These are phyloP conservation scores for Ericerus pela DNA, from an alignment of 1,140 invertebrate species.

Conservation along the genomic window DNA sequence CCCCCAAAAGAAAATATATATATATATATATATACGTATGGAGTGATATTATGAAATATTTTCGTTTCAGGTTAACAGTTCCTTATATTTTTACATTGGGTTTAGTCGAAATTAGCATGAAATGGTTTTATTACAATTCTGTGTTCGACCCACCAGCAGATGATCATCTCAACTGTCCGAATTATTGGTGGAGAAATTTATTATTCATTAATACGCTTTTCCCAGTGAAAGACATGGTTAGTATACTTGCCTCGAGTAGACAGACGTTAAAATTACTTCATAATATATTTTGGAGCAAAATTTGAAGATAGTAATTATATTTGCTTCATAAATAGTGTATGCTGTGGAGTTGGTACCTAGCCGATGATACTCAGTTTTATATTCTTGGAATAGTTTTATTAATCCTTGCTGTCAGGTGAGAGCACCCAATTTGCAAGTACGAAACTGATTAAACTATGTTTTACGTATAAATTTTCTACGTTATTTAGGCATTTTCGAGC, in stretches of 20 bases:
- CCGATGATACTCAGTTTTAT: slow-evolving; percentile 73
- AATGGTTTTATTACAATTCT: slow-evolving; percentile 62
- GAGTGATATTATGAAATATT: no score
- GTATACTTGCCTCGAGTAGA: no score
- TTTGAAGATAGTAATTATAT: no score
- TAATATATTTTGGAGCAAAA: not conserved
- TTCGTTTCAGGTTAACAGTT: slow-evolving; percentile 48
- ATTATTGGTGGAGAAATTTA: slow-evolving; percentile 75
- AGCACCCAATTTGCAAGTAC: slow-evolving; percentile 2
- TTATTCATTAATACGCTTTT: slow-evolving; percentile 71
- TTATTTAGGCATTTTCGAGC: slow-evolving; percentile 50
- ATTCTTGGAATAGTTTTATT: slow-evolving; percentile 60
- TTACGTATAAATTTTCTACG: not conserved
- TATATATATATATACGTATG: no score
- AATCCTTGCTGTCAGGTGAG: slow-evolving; percentile 42
- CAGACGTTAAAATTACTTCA: not conserved
- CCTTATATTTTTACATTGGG: slow-evolving; percentile 72
- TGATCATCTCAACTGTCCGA: slow-evolving; percentile 63
- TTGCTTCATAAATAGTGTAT: slow-evolving; percentile 67
- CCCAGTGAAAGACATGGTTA: slow-evolving; percentile 71
- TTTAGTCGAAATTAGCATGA: slow-evolving; percentile 60
- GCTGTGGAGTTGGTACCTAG: slow-evolving; percentile 80
- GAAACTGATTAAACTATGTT: not conserved
- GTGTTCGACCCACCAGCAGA: slow-evolving; percentile 64
- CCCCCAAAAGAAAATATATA: no score